Conservation (phyloP, 2,797 vertebrate species). For the Pangasius larnaudii region DNA sequence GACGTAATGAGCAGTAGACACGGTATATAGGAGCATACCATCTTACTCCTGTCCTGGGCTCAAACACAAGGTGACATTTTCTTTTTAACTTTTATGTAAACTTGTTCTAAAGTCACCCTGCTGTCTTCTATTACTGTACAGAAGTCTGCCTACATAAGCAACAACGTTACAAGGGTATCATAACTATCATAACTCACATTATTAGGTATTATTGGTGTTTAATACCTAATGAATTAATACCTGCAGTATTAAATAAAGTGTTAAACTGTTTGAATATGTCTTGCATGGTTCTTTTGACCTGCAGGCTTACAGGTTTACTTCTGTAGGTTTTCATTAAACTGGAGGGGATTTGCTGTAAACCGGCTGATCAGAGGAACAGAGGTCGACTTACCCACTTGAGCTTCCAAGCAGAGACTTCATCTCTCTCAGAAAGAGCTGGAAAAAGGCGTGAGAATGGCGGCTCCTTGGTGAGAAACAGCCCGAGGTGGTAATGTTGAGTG, state of each 20-base stretch:
- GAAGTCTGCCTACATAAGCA: not conserved
- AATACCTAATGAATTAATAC: not conserved
- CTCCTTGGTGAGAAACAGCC: not conserved
- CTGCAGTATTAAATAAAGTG: too few species aligned
- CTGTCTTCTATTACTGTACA: not conserved
- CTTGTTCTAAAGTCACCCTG: not conserved
- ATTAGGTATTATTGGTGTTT: not conserved
- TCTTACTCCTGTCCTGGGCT: not conserved
- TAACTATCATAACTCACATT: not conserved
- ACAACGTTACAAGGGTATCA: not conserved
- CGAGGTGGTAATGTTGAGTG: not conserved
- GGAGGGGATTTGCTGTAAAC: not conserved
- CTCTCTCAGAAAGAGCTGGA: too few species aligned
- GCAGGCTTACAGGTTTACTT: not conserved
- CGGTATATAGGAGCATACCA: not conserved
- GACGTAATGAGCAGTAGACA: not conserved
- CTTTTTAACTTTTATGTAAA: not conserved
- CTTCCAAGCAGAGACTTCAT: not conserved
- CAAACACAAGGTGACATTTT: not conserved
- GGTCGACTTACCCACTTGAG: constrained; percentile 23
- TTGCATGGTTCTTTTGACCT: not conserved
- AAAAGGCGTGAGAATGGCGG: not conserved
- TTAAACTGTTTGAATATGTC: not conserved
- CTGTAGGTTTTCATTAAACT: not conserved
- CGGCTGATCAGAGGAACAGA: not conserved